phyloP scores from a whole-genome alignment of 1,140 invertebrate genomes.

The Zaprionus inermis region DNA sequence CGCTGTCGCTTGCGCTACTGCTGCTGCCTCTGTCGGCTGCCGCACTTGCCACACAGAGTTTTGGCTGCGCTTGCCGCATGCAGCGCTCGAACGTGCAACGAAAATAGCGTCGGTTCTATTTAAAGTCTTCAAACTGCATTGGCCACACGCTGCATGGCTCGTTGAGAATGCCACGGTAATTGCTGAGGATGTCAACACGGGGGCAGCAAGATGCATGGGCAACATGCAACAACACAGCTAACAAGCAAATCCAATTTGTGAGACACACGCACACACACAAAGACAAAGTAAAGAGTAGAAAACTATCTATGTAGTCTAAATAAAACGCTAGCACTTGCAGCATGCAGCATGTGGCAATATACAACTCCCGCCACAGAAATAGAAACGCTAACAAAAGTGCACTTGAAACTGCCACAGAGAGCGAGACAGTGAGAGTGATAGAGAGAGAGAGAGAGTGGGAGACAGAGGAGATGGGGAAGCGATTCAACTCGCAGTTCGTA shows the following conservation, averaged over 20 bases:
- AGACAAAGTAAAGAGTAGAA: slow-evolving; percentile 26
- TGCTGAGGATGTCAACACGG: slow-evolving; percentile 40
- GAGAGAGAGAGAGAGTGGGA: not conserved
- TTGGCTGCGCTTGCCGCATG: slow-evolving; percentile 35
- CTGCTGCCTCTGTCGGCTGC: slow-evolving; percentile 4
- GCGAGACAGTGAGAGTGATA: not conserved
- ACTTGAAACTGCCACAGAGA: slow-evolving; percentile 67
- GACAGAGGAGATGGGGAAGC: not conserved
- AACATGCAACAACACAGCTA: slow-evolving; percentile 15
- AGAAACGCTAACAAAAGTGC: slow-evolving; percentile 51
- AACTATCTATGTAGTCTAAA: slow-evolving; percentile 48
- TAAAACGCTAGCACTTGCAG: slow-evolving; percentile 65
- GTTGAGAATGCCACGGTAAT: slow-evolving; percentile 41
- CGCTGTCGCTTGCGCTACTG: not conserved
- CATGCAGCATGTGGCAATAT: slow-evolving; percentile 71
- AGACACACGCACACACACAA: slow-evolving; percentile 21
- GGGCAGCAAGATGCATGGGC: not conserved
- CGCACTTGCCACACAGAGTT: slow-evolving; percentile 39
- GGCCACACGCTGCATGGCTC: slow-evolving; percentile 37
- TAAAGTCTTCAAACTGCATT: slow-evolving; percentile 43
- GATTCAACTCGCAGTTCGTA: not conserved
- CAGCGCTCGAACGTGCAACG: slow-evolving; percentile 18
- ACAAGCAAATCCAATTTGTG: slow-evolving; percentile 61
- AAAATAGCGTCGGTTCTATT: slow-evolving; percentile 41
- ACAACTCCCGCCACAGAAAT: slow-evolving; percentile 29